These are phyloP conservation scores for Mercenaria mercenaria DNA, from an alignment of 1,140 invertebrate genomes.

Conservation along the genomic window DNA sequence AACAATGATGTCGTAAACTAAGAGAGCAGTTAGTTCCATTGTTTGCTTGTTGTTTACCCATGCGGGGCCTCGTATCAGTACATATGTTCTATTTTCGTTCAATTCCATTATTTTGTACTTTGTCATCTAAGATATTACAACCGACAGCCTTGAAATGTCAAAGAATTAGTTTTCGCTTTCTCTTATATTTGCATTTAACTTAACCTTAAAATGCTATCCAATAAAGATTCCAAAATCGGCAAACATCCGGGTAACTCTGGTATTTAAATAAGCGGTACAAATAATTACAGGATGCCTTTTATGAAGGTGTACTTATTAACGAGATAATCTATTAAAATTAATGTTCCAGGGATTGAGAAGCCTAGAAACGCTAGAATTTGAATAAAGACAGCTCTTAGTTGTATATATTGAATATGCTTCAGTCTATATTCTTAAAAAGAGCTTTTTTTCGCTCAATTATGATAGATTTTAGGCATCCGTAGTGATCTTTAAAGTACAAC, in stretches of 20 bases:
- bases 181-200: background rate
- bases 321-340: background rate
- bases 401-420: background rate
- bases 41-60: no score
- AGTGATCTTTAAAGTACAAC: no score
- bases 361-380: background rate
- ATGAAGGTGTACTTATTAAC: background rate
- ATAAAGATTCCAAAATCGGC: background rate
- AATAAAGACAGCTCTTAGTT: background rate
- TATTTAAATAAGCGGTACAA: background rate
- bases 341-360: background rate
- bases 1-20: no score
- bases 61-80: no score
- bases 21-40: no score
- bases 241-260: background rate
- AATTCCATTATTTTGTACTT: no score
- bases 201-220: background rate
- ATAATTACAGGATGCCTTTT: background rate
- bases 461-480: no score
- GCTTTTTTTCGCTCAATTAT: no score
- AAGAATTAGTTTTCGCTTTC: constrained; percentile 12
- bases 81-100: no score
- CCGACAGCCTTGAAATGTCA: no score
- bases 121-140: no score
- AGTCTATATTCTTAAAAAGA: background rate